Evolutionary conservation across 2,113 vertebrate species (phyloP), one percentile per base, ranked within the genome.

Genomic region (Tachuris rubrigastra): DNA sequence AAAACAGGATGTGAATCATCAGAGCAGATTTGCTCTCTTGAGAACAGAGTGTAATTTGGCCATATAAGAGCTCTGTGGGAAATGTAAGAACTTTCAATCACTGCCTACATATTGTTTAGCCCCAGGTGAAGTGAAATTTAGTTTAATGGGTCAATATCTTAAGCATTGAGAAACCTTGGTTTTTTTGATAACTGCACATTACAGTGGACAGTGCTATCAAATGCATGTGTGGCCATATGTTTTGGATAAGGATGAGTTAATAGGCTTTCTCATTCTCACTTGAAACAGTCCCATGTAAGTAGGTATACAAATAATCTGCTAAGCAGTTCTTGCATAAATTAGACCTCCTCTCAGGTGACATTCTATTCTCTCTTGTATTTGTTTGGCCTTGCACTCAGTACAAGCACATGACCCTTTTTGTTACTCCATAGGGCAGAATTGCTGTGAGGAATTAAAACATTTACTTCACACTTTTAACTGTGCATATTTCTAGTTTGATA

Each of bases 1-100:
- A 91, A 81, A 93, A 77, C 92, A 74, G 93, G 83, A 93, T 87
- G 55, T 88, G 90, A 96, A 94, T 94, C 80, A 79, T 73, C 55
- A n/a, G 44, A 77, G 66, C 58, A 85, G 74, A 92, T 89, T 53
- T 30, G 8, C 25, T 93, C 31, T 83, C 28, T 74, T 62, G 69
- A 67, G 74, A 86, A 49, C 33, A 72, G 62, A 92, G 76, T 68
- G 35, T 96, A 49, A 79, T 88, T 82, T 88, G 58, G 35, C 63
- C 56, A 30, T 37, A 0, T 10, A 42, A 65, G 65, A 87, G 30
- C n/a, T 89, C 42, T 50, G 5, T 83, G 79, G 76, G 71, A 79
- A 86, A 86, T 20, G 11, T 53, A 73, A 95, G 88, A 89, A 93
- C 81, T 96, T 97, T 78, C 73, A 90, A 9, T 94, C 69, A 71